A percentile compares a stretch with the other conserved stretches of the same genome.
These are phyloP conservation scores for Pocota personata DNA, from an alignment of 2,888 invertebrate genomes.

Conservation along the genomic window DNA sequence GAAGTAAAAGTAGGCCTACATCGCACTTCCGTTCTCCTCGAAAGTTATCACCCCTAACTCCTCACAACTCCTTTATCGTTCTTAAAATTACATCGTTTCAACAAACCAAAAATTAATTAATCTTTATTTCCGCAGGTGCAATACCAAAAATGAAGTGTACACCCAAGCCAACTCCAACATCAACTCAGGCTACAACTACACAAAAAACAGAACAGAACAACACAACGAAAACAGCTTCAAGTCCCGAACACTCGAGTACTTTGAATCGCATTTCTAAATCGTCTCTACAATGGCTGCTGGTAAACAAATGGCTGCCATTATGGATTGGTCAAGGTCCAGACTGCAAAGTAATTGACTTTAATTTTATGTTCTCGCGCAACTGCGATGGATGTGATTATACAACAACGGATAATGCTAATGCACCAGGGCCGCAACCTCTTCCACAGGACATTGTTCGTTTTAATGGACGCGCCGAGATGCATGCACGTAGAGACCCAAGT, in stretches of 20 bases:
- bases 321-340: slow-evolving; percentile 85
- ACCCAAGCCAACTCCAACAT: slow-evolving; percentile 37
- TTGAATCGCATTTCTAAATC: slow-evolving; percentile 85
- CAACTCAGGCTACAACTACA: slow-evolving; percentile 23
- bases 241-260: slow-evolving; percentile 78
- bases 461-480: slow-evolving; percentile 79
- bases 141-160: slow-evolving; percentile 79
- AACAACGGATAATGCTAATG: slow-evolving; percentile 76
- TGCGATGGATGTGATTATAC: slow-evolving; percentile 81
- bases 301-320: slow-evolving; percentile 87
- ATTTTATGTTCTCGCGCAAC: slow-evolving; percentile 83
- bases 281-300: slow-evolving; percentile 87
- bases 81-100: too few relatives aligned
- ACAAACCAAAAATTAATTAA: background rate
- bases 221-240: slow-evolving; percentile 48
- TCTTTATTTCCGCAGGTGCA: slow-evolving; percentile 76
- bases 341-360: slow-evolving; percentile 84
- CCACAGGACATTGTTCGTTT: slow-evolving; percentile 82
- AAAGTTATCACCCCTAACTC: too few relatives aligned
- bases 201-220: slow-evolving; percentile 30
- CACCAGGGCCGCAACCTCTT: slow-evolving; percentile 78
- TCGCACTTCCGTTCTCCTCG: too few relatives aligned
- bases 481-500: slow-evolving; percentile 76
- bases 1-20: too few relatives aligned
- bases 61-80: too few relatives aligned